Evolutionary conservation across 2,888 invertebrate genomes (phyloP).

Genomic region (Torymus tubicola): DNA sequence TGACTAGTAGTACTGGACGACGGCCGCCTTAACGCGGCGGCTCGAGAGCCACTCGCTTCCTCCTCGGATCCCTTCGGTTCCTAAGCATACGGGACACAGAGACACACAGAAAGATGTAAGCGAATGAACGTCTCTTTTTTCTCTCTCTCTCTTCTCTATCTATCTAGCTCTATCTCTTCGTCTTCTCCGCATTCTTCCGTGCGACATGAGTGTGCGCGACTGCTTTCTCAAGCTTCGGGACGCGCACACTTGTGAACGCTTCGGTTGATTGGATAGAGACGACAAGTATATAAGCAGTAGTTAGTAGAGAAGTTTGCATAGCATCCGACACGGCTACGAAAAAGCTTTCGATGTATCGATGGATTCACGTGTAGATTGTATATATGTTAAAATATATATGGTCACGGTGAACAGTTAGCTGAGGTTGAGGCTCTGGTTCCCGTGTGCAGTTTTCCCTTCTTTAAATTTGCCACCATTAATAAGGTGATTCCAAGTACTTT

Average conservation of each 20-base stretch:
- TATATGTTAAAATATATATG: no score
- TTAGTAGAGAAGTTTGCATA: not conserved
- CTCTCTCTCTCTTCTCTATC: not conserved
- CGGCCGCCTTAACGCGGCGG: not conserved
- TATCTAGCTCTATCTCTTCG: no score
- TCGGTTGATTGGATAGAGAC: no score
- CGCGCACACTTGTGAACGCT: not conserved
- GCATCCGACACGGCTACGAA: slow-evolving; percentile 13
- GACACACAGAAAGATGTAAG: not conserved
- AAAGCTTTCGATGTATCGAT: slow-evolving; percentile 36
- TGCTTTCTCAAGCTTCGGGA: not conserved
- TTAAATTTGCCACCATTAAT: no score
- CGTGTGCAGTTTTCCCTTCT: no score
- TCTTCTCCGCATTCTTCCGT: not conserved
- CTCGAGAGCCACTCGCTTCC: slow-evolving; percentile 34
- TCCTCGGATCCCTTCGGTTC: slow-evolving; percentile 39
- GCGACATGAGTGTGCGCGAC: not conserved
- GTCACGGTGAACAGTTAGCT: no score
- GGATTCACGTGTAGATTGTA: no score
- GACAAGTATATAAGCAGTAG: no score
- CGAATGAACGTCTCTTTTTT: not conserved
- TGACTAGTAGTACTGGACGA: no score
- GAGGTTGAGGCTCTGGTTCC: no score
- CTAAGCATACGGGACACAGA: slow-evolving; percentile 32
- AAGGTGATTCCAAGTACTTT: no score